Conservation (phyloP, 2,888 invertebrate genomes). For the Microplitis manilae region DNA sequence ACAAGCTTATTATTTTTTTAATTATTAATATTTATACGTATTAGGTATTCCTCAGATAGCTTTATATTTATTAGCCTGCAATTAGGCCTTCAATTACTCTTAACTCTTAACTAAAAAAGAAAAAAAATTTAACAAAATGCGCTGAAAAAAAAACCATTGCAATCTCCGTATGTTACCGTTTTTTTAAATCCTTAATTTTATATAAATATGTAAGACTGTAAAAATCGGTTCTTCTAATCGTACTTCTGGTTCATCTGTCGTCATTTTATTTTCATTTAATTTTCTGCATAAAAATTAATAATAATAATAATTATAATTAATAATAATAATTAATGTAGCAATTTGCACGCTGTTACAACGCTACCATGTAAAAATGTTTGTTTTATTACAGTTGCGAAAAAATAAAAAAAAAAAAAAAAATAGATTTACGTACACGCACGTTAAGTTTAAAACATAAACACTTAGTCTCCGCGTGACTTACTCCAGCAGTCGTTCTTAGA, state of each 20-base stretch:
- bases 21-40: conserved; percentile 5
- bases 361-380: background rate
- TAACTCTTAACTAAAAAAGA: conserved; percentile 16
- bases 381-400: conserved; percentile 17
- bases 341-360: background rate
- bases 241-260: conserved; percentile 22
- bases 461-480: conserved; percentile 26
- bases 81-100: conserved; percentile 32
- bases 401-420: conserved; percentile 16
- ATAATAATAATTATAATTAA: conserved; percentile 27
- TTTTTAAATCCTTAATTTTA: conserved; percentile 26
- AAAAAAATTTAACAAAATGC: conserved; percentile 30
- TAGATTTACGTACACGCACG: conserved; percentile 29
- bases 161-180: conserved; percentile 7
- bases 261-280: background rate
- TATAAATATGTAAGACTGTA: conserved; percentile 21
- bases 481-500: conserved; percentile 18
- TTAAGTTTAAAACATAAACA: conserved; percentile 30
- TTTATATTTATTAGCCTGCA: conserved; percentile 13
- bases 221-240: conserved; percentile 31
- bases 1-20: conserved; percentile 21
- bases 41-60: conserved; percentile 5
- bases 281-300: conserved; percentile 18
- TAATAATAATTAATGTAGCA: background rate
- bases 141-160: conserved; percentile 18